Conservation (phyloP, 2,888 invertebrate genomes). For the Leuctra nigra region DNA sequence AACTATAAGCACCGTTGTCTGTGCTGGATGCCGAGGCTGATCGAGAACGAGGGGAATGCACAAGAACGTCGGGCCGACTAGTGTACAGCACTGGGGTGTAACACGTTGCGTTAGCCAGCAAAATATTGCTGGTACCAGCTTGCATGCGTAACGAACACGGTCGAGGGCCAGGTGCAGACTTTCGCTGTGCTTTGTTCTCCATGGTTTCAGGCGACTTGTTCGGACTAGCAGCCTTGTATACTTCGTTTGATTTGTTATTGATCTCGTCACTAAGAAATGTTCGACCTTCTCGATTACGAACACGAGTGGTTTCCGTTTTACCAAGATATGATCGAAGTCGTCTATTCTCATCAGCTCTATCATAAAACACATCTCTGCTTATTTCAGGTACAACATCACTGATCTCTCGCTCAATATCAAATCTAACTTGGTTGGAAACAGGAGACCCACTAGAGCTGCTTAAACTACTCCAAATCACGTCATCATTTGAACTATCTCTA, state of each 20-base stretch:
- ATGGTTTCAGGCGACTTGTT: not conserved
- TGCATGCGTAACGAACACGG: slow-evolving; percentile 71
- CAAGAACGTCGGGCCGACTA: slow-evolving; percentile 32
- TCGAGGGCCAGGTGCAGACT: slow-evolving; percentile 50
- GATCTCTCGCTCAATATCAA: not conserved
- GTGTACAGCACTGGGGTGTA: slow-evolving; percentile 65
- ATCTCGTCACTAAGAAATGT: slow-evolving; percentile 22
- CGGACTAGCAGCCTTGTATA: not conserved
- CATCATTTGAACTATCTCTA: not conserved
- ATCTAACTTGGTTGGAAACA: not conserved
- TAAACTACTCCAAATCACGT: slow-evolving; percentile 4
- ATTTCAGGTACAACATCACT: not conserved
- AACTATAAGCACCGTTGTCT: not conserved
- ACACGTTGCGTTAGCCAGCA: slow-evolving; percentile 60
- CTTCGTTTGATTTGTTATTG: not conserved
- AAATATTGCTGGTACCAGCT: slow-evolving; percentile 70
- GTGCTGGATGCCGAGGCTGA: slow-evolving; percentile 20
- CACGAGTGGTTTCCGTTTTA: not conserved
- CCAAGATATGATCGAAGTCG: not conserved
- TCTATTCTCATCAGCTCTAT: not conserved
- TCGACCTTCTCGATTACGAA: slow-evolving; percentile 20
- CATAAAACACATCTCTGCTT: slow-evolving; percentile 1
- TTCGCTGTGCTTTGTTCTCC: not conserved
- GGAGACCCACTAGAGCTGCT: slow-evolving; percentile 3
- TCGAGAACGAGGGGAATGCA: slow-evolving; percentile 23